These are phyloP conservation scores for Ornithorhynchus anatinus DNA, from an alignment of 2,113 vertebrate genomes.

Conservation along the genomic window DNA sequence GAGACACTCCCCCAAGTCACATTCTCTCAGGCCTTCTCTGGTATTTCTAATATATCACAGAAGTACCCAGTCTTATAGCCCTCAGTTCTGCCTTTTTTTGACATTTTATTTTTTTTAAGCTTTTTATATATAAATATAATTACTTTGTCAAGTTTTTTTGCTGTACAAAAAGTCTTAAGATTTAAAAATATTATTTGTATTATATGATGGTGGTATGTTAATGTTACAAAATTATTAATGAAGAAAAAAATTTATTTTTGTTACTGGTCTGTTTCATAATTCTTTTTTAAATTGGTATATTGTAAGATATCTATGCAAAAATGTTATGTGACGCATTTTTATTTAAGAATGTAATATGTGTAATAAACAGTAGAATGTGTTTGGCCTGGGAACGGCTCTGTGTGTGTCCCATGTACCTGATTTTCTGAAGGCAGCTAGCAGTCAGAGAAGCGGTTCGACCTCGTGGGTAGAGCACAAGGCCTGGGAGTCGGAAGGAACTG, in stretches of 20 bases:
- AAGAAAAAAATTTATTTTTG: constrained; percentile 99
- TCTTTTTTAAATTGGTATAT: constrained; percentile 99
- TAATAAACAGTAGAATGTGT: constrained; percentile 99
- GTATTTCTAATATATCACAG: constrained; percentile 85
- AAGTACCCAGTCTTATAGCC: constrained; percentile 85
- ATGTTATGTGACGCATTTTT: constrained; percentile 99
- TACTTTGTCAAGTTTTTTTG: constrained; percentile 88
- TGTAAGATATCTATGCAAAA: constrained; percentile 99
- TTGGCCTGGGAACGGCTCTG: constrained; percentile 74
- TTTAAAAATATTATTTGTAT: constrained; percentile 99
- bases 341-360: constrained; percentile 99
- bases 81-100: constrained; percentile 84
- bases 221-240: constrained; percentile 99
- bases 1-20: constrained; percentile 74
- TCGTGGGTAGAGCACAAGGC: too few species aligned
- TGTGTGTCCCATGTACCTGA: constrained; percentile 63
- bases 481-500: too few species aligned
- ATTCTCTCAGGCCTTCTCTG: constrained; percentile 85
- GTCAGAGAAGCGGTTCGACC: too few species aligned
- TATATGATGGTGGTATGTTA: constrained; percentile 99
- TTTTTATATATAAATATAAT: constrained; percentile 87
- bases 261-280: constrained; percentile 99
- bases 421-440: constrained; percentile 50
- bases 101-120: constrained; percentile 87
- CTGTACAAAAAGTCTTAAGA: constrained; percentile 94